Conservation (phyloP, 2,113 vertebrate genomes). For the Paracanthobrama guichenoti region DNA sequence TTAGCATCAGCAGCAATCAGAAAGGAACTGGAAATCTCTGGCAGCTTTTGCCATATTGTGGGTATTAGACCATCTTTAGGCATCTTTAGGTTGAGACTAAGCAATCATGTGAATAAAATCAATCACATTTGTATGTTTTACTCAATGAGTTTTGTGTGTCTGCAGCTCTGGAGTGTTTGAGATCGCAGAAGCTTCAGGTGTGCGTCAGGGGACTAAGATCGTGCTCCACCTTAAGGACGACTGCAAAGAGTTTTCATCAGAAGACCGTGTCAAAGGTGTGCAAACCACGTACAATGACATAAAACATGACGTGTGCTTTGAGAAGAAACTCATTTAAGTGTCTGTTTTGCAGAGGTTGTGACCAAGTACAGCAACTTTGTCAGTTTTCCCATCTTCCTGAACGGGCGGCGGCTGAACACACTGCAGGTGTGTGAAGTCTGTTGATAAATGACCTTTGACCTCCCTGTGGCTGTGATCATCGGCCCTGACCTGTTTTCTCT, state of each 20-base stretch:
- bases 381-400: constrained; percentile 92
- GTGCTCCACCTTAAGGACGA: constrained; percentile 90
- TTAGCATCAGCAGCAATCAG: background rate
- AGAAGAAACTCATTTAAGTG: background rate
- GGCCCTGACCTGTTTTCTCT: background rate
- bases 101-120: background rate
- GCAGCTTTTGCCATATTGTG: background rate
- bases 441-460: background rate
- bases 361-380: constrained; percentile 99
- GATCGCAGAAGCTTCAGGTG: constrained; percentile 88
- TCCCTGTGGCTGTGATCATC: background rate
- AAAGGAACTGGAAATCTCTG: background rate
- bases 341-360: constrained; percentile 84
- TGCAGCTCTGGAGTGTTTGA: constrained; percentile 90
- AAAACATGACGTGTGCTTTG: background rate
- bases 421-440: constrained; percentile 83
- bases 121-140: background rate
- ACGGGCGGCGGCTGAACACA: constrained; percentile 88
- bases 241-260: constrained; percentile 89
- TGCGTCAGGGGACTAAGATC: constrained; percentile 91
- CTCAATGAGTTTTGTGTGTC: constrained; percentile 63
- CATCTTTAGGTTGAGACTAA: background rate
- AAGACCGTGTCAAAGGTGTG: constrained; percentile 89
- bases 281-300: background rate
- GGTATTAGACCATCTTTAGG: background rate